phyloP scores from a whole-genome alignment of 2,888 invertebrate genomes.

The Zeuzera pyrina region DNA sequence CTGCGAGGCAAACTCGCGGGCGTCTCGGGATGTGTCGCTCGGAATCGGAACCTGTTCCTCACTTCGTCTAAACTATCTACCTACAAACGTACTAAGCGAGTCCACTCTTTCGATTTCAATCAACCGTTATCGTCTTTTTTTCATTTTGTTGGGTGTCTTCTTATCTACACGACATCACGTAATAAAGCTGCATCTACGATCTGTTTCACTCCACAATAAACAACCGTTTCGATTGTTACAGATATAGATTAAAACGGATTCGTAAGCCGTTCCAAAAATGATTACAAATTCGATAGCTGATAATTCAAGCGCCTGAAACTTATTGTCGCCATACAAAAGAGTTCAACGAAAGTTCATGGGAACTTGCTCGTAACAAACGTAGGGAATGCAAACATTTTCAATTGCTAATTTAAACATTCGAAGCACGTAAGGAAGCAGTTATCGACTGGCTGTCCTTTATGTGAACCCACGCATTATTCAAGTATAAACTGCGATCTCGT shows the following conservation, averaged over 20 bases:
- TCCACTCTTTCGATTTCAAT: constrained; percentile 64
- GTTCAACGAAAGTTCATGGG: not conserved
- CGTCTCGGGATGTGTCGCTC: constrained; percentile 52
- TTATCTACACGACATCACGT: constrained; percentile 51
- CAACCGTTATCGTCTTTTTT: constrained; percentile 66
- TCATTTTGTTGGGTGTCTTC: constrained; percentile 36
- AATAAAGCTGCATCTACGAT: constrained; percentile 30
- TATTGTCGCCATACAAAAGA: not conserved
- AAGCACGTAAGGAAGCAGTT: constrained; percentile 40
- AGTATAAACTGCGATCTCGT: constrained; percentile 18
- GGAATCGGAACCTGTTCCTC: constrained; percentile 66
- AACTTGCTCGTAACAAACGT: not conserved
- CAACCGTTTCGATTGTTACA: constrained; percentile 16
- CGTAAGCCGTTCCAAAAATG: constrained; percentile 15
- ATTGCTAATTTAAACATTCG: constrained; percentile 22
- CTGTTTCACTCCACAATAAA: constrained; percentile 15
- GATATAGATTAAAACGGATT: constrained; percentile 20
- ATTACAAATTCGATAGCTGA: constrained; percentile 15
- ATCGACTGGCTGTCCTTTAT: constrained; percentile 38
- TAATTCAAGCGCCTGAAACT: not conserved
- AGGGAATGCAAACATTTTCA: no score
- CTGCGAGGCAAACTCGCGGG: constrained; percentile 50
- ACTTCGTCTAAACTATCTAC: constrained; percentile 13
- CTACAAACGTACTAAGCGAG: constrained; percentile 27
- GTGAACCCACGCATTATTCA: constrained; percentile 41